Conservation (phyloP, 2,113 vertebrate genomes). For the Microcebus murinus region DNA sequence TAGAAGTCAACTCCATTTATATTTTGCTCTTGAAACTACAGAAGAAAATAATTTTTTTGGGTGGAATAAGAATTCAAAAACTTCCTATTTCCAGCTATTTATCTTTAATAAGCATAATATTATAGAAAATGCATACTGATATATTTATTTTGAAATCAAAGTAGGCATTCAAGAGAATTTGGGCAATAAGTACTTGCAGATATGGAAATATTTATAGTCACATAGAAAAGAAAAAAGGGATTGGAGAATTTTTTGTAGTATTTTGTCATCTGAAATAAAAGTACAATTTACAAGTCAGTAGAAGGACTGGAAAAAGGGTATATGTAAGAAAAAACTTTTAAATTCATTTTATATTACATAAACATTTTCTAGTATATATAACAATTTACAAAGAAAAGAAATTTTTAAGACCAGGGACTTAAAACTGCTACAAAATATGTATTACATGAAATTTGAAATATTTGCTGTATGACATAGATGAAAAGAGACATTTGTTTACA, state of each 20-base stretch:
- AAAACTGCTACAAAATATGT: not conserved
- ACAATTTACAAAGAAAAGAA: not conserved
- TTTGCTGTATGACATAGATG: slow-evolving; percentile 48
- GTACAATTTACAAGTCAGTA: not conserved
- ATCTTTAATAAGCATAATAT: not conserved
- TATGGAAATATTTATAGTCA: not conserved
- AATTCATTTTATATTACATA: not conserved
- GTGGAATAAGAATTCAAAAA: not conserved
- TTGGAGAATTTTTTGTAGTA: not conserved
- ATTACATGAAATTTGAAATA: slow-evolving; percentile 45
- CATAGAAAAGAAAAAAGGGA: not conserved
- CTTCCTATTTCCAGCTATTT: not conserved
- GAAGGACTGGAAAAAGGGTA: not conserved
- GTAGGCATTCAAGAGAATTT: not conserved
- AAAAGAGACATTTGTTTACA: slow-evolving; percentile 64
- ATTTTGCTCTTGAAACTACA: not conserved
- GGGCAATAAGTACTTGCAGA: not conserved
- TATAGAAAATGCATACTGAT: not conserved
- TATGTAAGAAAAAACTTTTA: not conserved
- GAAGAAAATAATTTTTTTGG: not conserved
- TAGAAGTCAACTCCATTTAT: not conserved
- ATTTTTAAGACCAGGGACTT: not conserved
- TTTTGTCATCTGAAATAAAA: slow-evolving; percentile 23
- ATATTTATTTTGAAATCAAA: not conserved
- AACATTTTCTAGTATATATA: not conserved